phyloP scores from a whole-genome alignment of 2,113 vertebrate genomes.

The Gadus macrocephalus region DNA sequence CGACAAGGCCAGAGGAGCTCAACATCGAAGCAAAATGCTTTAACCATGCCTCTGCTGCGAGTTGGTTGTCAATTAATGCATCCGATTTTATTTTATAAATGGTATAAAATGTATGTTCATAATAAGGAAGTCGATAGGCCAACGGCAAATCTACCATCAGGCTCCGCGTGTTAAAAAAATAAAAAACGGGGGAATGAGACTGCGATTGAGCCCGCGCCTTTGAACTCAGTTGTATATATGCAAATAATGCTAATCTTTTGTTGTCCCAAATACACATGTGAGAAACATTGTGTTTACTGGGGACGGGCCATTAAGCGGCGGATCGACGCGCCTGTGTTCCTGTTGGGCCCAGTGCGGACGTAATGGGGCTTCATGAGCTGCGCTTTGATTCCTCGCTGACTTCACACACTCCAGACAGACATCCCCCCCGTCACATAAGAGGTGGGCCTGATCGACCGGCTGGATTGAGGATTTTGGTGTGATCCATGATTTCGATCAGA shows the following conservation, averaged over 20 bases:
- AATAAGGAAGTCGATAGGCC: too few species aligned
- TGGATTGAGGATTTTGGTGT: too few species aligned
- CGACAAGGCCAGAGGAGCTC: too few species aligned
- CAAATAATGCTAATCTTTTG: conserved; percentile 74
- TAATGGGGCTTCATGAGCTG: conserved; percentile 47
- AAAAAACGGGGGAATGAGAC: conserved; percentile 62
- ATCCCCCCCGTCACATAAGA: too few species aligned
- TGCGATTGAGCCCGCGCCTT: conserved; percentile 44
- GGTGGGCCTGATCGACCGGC: too few species aligned
- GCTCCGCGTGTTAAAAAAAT: not conserved
- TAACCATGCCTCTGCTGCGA: too few species aligned
- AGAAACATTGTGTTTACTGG: conserved; percentile 63
- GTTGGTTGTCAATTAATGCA: too few species aligned
- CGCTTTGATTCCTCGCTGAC: not conserved
- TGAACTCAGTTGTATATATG: conserved; percentile 74
- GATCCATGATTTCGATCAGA: too few species aligned
- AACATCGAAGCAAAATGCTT: too few species aligned
- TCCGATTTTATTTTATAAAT: not conserved
- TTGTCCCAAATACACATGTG: conserved; percentile 70
- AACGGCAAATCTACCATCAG: not conserved
- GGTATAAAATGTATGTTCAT: not conserved
- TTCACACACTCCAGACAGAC: too few species aligned
- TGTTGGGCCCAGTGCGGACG: conserved; percentile 61
- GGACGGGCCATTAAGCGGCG: conserved; percentile 52
- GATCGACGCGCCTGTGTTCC: conserved; percentile 40